Evolutionary conservation across 2,797 vertebrate species (phyloP), one percentile per base, ranked within the genome.

Genomic region (Premnoplex brunnescens): DNA sequence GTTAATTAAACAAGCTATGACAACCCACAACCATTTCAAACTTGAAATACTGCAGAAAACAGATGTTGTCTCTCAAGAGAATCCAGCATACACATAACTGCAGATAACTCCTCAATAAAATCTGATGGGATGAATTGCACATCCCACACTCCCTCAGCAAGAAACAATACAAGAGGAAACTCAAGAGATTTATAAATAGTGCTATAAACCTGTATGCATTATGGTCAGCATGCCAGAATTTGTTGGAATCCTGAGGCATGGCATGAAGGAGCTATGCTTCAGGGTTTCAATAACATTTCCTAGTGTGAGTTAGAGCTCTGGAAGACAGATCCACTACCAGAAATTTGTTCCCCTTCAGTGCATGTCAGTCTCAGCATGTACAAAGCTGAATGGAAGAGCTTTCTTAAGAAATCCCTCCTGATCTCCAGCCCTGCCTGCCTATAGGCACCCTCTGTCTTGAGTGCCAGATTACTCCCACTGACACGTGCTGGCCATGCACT

Each of bases 1-100:
- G 41, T 82, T 96, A 94, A 95, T 93, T 79, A 79, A 92, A 88
- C 18, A 60, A 78, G 26, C 64, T 66, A 84, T 49, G 32, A 79
- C 32, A 79, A 89, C 9, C n/a, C 54, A 63, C 41, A 81, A 75
- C 39, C 56, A 48, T 85, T 85, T 93, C 34, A 79, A 72, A 89
- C 44, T 46, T 90, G 71, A 96, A 95, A 94, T 71, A 67, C 67
- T 74, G 71, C 67, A 93, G 91, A 96, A 92, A 95, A 76, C 94
- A 95, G 96, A 95, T 96, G 95, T 49, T 88, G 66, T 74, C 88
- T 96, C 93, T 93, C 91, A 58, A 56, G 95, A 88, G 85, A 94
- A 86, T 54, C 56, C 51, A 90, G 49, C 64, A 80, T 12, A 48
- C 24, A 22, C 12, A 17, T 73, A 90, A 85, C 51, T 93, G 67